phyloP scores from a whole-genome alignment of 2,888 invertebrate species.

The Leptogaster cylindrica region DNA sequence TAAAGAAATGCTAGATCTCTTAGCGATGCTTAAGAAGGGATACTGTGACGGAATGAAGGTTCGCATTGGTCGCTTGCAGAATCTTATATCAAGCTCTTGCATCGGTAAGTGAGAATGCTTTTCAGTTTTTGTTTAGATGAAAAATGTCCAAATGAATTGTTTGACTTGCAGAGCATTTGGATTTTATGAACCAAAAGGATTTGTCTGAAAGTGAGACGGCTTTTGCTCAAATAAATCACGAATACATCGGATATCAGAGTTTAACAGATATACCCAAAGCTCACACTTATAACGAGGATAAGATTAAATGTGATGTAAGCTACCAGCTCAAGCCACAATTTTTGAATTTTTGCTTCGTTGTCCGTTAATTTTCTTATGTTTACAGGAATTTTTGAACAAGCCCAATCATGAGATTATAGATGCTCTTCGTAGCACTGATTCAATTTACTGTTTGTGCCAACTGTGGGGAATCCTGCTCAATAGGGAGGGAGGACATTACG shows the following conservation, averaged over 20 bases:
- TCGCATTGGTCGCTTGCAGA: slow-evolving; percentile 90
- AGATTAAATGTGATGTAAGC: slow-evolving; percentile 63
- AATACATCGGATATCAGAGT: slow-evolving; percentile 94
- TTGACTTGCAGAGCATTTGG: slow-evolving; percentile 80
- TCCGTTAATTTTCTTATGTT: too few relatives aligned
- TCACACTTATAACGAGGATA: slow-evolving; percentile 74
- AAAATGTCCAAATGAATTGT: neutral
- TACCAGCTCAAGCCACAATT: neutral
- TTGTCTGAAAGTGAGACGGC: slow-evolving; percentile 77
- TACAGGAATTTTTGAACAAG: slow-evolving; percentile 68
- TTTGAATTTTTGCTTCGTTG: neutral
- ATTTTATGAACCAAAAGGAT: slow-evolving; percentile 89
- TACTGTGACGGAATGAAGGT: slow-evolving; percentile 96
- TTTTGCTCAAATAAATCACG: slow-evolving; percentile 88
- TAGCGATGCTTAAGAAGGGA: slow-evolving; percentile 97
- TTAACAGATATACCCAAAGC: slow-evolving; percentile 92
- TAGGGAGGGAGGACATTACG: slow-evolving; percentile 80
- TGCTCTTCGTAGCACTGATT: slow-evolving; percentile 71
- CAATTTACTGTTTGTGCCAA: slow-evolving; percentile 81
- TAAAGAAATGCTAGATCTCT: slow-evolving; percentile 92
- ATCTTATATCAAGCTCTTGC: slow-evolving; percentile 97
- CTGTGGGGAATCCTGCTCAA: slow-evolving; percentile 82
- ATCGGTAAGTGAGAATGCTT: slow-evolving; percentile 67
- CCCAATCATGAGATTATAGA: slow-evolving; percentile 78
- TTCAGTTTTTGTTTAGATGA: neutral